Conservation (phyloP, 2,888 invertebrate genomes). For the Muscina levida region DNA sequence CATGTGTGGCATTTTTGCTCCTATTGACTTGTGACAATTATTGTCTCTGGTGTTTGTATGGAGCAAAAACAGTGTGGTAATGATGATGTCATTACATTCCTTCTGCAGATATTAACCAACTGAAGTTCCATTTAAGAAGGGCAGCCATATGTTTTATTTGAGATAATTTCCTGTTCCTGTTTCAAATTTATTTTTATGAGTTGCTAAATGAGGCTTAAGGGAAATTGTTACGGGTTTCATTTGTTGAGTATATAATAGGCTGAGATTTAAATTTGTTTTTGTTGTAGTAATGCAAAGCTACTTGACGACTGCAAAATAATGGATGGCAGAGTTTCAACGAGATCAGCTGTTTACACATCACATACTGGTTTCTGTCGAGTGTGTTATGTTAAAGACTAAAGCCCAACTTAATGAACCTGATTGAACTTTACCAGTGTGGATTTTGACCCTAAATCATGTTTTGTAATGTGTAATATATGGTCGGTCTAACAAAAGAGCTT, state of each 20-base stretch:
- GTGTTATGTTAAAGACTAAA: no score
- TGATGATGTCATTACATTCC: constrained; percentile 58
- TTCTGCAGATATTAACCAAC: neutral
- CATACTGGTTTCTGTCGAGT: no score
- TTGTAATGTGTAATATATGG: no score
- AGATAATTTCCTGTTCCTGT: constrained; percentile 63
- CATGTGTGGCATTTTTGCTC: constrained; percentile 52
- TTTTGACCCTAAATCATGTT: no score
- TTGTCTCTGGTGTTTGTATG: constrained; percentile 57
- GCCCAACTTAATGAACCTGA: no score
- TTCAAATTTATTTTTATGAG: constrained; percentile 15
- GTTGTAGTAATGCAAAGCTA: neutral
- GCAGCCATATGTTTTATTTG: constrained; percentile 53
- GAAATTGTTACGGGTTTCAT: no score
- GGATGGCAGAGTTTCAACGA: no score
- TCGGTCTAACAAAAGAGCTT: no score
- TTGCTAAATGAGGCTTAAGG: neutral
- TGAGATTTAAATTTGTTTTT: neutral
- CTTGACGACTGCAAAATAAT: no score
- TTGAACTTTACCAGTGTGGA: no score
- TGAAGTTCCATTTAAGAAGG: neutral
- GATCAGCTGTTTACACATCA: no score
- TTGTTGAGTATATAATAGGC: no score
- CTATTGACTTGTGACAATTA: constrained; percentile 42
- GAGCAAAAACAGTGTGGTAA: constrained; percentile 22